phyloP scores from a whole-genome alignment of 2,888 invertebrate species.

The Podabrus alpinus region DNA sequence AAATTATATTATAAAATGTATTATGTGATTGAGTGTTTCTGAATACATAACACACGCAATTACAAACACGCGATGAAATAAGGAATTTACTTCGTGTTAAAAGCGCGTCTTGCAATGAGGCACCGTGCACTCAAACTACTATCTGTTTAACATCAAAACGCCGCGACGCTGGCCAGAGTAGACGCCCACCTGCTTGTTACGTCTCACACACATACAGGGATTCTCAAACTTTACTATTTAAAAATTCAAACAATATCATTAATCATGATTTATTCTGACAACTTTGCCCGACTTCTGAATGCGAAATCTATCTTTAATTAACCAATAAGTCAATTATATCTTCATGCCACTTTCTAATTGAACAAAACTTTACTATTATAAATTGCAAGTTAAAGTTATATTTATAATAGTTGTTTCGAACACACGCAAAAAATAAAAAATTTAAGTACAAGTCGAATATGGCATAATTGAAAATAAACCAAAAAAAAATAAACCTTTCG shows the following conservation, averaged over 20 bases:
- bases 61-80: constrained; percentile 26
- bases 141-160: constrained; percentile 40
- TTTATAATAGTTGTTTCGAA: not conserved
- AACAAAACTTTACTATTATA: not conserved
- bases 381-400: not conserved
- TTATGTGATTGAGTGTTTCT: not conserved
- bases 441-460: not conserved
- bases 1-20: not conserved
- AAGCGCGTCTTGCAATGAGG: constrained; percentile 38
- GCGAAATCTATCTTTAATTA: not conserved
- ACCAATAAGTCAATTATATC: not conserved
- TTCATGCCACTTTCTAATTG: not conserved
- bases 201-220: constrained; percentile 23
- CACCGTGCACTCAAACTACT: constrained; percentile 39
- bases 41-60: constrained; percentile 15
- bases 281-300: not conserved
- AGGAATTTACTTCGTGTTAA: constrained; percentile 17
- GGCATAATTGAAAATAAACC: not conserved
- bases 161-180: constrained; percentile 32
- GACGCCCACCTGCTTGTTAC: constrained; percentile 37
- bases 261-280: not conserved
- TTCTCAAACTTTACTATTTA: constrained; percentile 18
- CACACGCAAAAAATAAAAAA: not conserved
- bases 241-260: not conserved
- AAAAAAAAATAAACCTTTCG: not conserved